Base-by-base conservation (phyloP, 2,797 vertebrate species). In the Chloroceryle inda region DNA sequence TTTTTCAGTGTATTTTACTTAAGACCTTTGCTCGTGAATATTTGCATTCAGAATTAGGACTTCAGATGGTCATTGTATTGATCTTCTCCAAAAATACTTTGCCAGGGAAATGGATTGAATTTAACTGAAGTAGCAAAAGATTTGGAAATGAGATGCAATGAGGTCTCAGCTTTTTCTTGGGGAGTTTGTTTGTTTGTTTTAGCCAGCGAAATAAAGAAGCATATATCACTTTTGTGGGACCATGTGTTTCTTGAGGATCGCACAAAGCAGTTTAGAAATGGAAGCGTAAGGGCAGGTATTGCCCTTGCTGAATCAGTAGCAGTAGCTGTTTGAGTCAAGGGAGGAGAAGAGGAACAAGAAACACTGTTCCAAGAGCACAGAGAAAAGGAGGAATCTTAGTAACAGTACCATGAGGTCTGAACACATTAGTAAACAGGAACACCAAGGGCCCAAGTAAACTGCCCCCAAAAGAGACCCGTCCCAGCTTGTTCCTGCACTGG, bases 31-130 rank as follows among this genome's bases (percentile, higher is more conserved):
- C 23, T 89, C 4, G 67, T 88, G 59, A 40, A 16, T 81, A 58
- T 86, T 96, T 96, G 45, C 52, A 27, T 89, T 94, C 63, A 47
- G 29, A 89, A 24, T 56, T 63, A 66, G 33, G 67, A 50, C 62
- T 91, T 83, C 53, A 78, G 35, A 47, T 62, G 68, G 75, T 89
- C 38, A 37, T 85, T 58, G 33, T 80, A 84, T 72, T 2, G 85
- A 81, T 94, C 84, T 59, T 83, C 35, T 69, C 66, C 35, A 52
- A 89, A 91, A 85, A 45, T 71, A 87, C 76, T 93, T 89, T 91
- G 31, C 18, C 20, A 45, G 29, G 82, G 53, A 76, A 94, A 95
- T 72, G 21, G 27, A 68, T 44, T 61, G 17, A 85, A 78, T 92
- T 68, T 80, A 78, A 50, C 27, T 75, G 40, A 85, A 84, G 45